phyloP scores from a whole-genome alignment of 2,888 invertebrate species.

The Polymixis lichenea region DNA sequence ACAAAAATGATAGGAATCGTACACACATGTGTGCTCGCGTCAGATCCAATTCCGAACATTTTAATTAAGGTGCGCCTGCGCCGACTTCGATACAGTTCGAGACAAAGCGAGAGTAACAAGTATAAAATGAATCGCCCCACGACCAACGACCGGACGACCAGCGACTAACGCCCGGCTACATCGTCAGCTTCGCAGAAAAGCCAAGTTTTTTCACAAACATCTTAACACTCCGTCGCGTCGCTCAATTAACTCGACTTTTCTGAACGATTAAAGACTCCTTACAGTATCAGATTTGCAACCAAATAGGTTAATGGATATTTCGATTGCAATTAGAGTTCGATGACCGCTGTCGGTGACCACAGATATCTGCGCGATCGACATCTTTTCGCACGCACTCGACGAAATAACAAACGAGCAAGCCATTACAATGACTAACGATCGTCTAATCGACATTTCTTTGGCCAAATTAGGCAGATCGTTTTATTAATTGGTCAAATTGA shows the following conservation, averaged over 20 bases:
- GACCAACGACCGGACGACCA: slow-evolving; percentile 9
- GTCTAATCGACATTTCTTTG: slow-evolving; percentile 40
- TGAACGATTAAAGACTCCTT: slow-evolving; percentile 72
- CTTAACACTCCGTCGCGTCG: slow-evolving; percentile 76
- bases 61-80: slow-evolving; percentile 84
- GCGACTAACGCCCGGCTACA: slow-evolving; percentile 26
- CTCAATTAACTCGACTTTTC: slow-evolving; percentile 72
- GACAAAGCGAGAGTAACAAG: slow-evolving; percentile 74
- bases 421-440: slow-evolving; percentile 75
- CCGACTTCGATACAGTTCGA: slow-evolving; percentile 76
- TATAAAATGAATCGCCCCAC: slow-evolving; percentile 62
- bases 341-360: slow-evolving; percentile 75
- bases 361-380: slow-evolving; percentile 76
- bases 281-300: slow-evolving; percentile 56
- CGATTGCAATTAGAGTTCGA: slow-evolving; percentile 73
- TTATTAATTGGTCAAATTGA: slow-evolving; percentile 48
- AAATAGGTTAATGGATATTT: slow-evolving; percentile 74
- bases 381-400: slow-evolving; percentile 78
- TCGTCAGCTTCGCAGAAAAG: slow-evolving; percentile 76
- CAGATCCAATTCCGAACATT: slow-evolving; percentile 85
- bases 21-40: slow-evolving; percentile 70
- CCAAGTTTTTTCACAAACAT: slow-evolving; percentile 73
- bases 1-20: slow-evolving; percentile 88
- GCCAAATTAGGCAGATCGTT: slow-evolving; percentile 42
- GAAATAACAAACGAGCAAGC: slow-evolving; percentile 71